These are phyloP conservation scores for Tribolium freemani DNA, from an alignment of 2,888 invertebrate genomes.

Conservation along the genomic window DNA sequence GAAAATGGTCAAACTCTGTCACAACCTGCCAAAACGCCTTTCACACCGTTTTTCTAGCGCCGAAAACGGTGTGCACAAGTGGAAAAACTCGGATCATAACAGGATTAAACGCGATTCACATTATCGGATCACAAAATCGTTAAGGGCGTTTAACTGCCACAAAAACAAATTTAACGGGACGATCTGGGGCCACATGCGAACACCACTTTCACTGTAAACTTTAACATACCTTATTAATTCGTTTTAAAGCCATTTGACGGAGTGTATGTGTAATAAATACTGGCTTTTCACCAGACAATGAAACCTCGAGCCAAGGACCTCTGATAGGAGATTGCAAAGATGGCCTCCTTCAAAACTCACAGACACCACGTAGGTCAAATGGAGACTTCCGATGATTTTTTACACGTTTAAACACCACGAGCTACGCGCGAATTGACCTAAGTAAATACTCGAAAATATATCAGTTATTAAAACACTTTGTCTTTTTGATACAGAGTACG, in stretches of 20 bases:
- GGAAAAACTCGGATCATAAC: conserved; percentile 39
- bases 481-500: conserved; percentile 35
- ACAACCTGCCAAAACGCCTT: conserved; percentile 41
- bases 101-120: conserved; percentile 67
- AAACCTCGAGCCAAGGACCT: conserved; percentile 87
- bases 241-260: conserved; percentile 94
- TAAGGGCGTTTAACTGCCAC: conserved; percentile 70
- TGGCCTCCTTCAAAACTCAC: conserved; percentile 86
- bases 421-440: conserved; percentile 43
- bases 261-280: conserved; percentile 78
- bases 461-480: neutral
- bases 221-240: conserved; percentile 94
- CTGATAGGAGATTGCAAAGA: conserved; percentile 89
- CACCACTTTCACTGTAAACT: conserved; percentile 56
- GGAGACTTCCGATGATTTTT: conserved; percentile 51
- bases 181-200: conserved; percentile 49
- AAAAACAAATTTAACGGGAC: conserved; percentile 53
- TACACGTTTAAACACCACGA: conserved; percentile 40
- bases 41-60: conserved; percentile 1
- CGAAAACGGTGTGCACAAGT: neutral
- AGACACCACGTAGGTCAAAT: conserved; percentile 80
- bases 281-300: conserved; percentile 86
- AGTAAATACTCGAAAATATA: conserved; percentile 52
- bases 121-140: conserved; percentile 75
- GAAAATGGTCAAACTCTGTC: conserved; percentile 43